A percentile compares a stretch with the other conserved stretches of the same genome.
These are phyloP conservation scores for Zosterops pallidus DNA, from an alignment of 2,113 vertebrate genomes.

Conservation along the genomic window DNA sequence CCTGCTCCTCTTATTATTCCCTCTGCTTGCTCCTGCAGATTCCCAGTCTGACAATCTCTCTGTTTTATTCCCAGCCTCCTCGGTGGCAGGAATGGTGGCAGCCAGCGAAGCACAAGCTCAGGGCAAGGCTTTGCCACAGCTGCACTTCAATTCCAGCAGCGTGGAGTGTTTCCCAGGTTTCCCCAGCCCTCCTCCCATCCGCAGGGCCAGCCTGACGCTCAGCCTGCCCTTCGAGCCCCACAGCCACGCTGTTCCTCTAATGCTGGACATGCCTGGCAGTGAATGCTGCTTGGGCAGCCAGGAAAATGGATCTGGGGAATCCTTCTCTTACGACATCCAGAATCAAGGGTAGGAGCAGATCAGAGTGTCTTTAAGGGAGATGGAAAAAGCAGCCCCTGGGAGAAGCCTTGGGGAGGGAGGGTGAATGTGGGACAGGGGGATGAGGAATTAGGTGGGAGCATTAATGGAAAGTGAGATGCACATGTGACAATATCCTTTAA, in stretches of 20 bases:
- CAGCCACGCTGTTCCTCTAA: constrained; percentile 60
- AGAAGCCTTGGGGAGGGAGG: not conserved
- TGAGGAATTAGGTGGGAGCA: not conserved
- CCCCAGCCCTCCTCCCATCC: constrained; percentile 89
- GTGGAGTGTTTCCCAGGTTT: constrained; percentile 75
- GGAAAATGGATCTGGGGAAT: constrained; percentile 37
- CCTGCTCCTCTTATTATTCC: not conserved
- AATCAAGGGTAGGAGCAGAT: constrained; percentile 69
- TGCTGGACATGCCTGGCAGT: constrained; percentile 72
- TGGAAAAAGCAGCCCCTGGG: not conserved
- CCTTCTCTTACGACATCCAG: constrained; percentile 60
- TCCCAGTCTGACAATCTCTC: not conserved
- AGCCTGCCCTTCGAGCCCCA: constrained; percentile 48
- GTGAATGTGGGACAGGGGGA: not conserved
- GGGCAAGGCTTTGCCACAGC: not conserved
- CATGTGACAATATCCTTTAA: not conserved
- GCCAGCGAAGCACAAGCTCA: not conserved
- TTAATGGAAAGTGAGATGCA: not conserved
- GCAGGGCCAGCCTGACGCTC: constrained; percentile 79
- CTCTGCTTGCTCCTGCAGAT: not conserved
- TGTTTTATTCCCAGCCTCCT: constrained; percentile 19
- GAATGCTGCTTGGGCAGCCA: constrained; percentile 52
- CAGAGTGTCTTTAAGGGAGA: not conserved
- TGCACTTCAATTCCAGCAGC: not conserved
- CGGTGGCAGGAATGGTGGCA: not conserved